Evolutionary conservation across 35 echinoderm and acorn worm genomes (phyloP), one percentile per base, ranked within the genome.

Genomic region (Holothuria glaberrima): DNA sequence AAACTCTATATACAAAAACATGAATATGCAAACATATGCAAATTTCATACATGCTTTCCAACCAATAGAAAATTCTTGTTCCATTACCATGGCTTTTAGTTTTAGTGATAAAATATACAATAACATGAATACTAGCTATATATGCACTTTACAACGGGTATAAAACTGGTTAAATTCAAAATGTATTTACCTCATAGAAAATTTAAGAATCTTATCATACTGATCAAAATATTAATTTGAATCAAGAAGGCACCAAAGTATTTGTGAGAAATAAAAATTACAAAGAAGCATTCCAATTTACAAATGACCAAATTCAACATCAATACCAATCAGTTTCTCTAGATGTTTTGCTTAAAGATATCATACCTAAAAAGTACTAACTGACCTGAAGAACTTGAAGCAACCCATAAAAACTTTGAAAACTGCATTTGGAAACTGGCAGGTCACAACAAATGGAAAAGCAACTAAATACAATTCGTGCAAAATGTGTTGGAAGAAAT

Each of bases 201-300:
- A 44, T 75, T 75, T 75, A 75, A 75, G 71, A 75, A 75, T 75
- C 13, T 75, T 75, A 45, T 75, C 33, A 41, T 75, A 41, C 32
- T 38, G 34, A 75, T 75, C 33, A 75, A 75, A 38, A 75, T 75
- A 75, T 75, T 75, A 36, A 35, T 75, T 38, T 20, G 30, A 75
- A 75, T 75, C 10, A 38, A 75, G 71, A 75, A 75, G 71, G 71
- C 71, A 75, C 71, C 71, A 75, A 75, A 75, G 33, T 69, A 54
- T 69, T 75, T 75, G 34, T 75, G 71, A 75, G 50, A 54, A 54
- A 54, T 54, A 45, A 75, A 75, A 75, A 75, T 75, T 21, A 75
- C 41, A 31, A 75, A 75, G 71, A 34, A 75, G 71, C 71, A 35
- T 34, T 75, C 29, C 29, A 45, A 75, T 75, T 75, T 75, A 75